Conservation (phyloP, 2,888 invertebrate genomes). For the Philereme vetulata region DNA sequence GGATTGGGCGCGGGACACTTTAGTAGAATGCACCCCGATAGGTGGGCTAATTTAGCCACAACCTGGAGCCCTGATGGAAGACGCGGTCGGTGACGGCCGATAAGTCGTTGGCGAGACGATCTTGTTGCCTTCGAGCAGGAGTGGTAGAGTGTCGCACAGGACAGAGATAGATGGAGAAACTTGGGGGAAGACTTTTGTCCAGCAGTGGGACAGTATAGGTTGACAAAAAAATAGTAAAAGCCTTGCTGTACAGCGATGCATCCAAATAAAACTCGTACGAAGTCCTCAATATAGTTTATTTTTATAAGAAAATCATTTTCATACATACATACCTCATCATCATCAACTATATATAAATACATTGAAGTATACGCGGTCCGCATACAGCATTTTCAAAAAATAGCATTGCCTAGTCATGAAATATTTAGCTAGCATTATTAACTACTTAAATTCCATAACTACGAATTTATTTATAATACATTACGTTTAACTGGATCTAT, state of each 20-base stretch:
- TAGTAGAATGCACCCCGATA: too few relatives aligned
- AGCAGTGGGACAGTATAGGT: too few relatives aligned
- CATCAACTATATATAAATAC: conserved; percentile 79
- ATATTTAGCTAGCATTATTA: conserved; percentile 75
- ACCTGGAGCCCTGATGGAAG: too few relatives aligned
- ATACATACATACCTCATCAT: conserved; percentile 68
- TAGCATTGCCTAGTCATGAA: conserved; percentile 82
- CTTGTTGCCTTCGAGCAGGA: too few relatives aligned
- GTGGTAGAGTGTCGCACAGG: too few relatives aligned
- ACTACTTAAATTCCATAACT: conserved; percentile 73
- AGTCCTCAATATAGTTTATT: conserved; percentile 79
- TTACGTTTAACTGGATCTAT: conserved; percentile 62
- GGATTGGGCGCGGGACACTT: too few relatives aligned
- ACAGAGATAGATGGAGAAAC: too few relatives aligned
- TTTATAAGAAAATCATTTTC: conserved; percentile 82
- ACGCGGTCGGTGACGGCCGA: too few relatives aligned
- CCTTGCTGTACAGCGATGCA: background rate
- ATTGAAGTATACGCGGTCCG: conserved; percentile 67
- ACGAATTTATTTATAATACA: conserved; percentile 66
- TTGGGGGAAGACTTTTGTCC: too few relatives aligned
- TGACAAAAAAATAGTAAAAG: too few relatives aligned
- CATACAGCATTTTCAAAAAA: conserved; percentile 78
- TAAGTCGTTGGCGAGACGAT: too few relatives aligned
- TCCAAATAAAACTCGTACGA: conserved; percentile 45
- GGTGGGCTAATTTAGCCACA: too few relatives aligned